Conservation (phyloP, 2,888 invertebrate genomes). For the Colletes collaris region DNA sequence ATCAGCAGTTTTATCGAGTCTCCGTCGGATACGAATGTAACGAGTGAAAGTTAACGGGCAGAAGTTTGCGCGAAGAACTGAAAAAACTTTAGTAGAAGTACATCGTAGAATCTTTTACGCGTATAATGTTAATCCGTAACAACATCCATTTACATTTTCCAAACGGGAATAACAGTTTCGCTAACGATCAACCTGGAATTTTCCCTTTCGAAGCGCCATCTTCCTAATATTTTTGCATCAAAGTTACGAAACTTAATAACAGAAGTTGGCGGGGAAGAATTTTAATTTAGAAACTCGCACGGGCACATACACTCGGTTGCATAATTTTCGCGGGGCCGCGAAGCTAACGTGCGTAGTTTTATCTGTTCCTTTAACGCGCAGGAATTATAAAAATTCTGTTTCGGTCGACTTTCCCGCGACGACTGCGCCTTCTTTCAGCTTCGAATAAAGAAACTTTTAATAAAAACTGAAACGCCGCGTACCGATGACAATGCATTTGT, state of each 20-base stretch:
- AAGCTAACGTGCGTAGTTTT: slow-evolving; percentile 5
- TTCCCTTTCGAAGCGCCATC: neutral
- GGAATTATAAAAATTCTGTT: slow-evolving; percentile 17
- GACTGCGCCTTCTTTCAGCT: neutral
- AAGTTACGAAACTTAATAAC: slow-evolving; percentile 4
- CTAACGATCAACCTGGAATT: too few species aligned
- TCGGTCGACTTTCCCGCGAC: neutral
- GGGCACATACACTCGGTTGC: neutral
- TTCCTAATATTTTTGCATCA: neutral
- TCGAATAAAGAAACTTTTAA: neutral
- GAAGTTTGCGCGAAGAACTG: too few species aligned
- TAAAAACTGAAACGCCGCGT: neutral
- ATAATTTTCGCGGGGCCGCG: slow-evolving; percentile 8
- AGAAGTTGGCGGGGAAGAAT: slow-evolving; percentile 10
- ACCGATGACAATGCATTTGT: slow-evolving; percentile 1
- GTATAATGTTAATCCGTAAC: too few species aligned
- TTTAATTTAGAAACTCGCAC: slow-evolving; percentile 9
- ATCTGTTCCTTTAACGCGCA: neutral
- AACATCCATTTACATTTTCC: too few species aligned
- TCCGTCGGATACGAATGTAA: too few species aligned
- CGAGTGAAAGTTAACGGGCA: too few species aligned
- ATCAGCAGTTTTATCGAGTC: neutral
- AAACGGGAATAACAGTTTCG: neutral
- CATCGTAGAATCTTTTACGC: too few species aligned
- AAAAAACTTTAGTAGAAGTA: too few species aligned